Conservation (phyloP, 2,113 vertebrate species). For the Brachypodius melanocephalos region DNA sequence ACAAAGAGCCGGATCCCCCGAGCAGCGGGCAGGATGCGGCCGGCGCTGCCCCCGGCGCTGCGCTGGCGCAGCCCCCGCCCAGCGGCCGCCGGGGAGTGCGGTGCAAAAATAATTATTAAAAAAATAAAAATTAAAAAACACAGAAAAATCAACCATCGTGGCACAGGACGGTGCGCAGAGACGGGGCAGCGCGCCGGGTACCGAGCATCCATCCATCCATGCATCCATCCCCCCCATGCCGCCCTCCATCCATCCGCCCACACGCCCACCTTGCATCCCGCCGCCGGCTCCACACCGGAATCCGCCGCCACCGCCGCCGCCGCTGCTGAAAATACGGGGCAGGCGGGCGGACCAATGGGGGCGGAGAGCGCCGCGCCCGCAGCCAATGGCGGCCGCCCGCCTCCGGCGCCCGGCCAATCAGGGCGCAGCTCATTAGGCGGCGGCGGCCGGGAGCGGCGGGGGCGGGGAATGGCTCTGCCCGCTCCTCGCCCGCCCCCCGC, state of each 20-base stretch:
- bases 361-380: not conserved
- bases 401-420: conserved; percentile 66
- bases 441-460: not conserved
- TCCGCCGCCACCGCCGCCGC: not conserved
- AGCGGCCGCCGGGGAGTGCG: not conserved
- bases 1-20: not conserved
- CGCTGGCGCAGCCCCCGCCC: not conserved
- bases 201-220: not conserved
- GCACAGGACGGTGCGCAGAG: not conserved
- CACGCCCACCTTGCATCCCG: conserved; percentile 77
- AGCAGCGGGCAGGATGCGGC: not conserved
- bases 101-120: not conserved
- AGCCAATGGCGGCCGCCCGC: not conserved
- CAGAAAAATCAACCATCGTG: not conserved
- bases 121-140: not conserved
- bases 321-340: conserved; percentile 64
- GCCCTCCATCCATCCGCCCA: not conserved
- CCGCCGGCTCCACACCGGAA: conserved; percentile 67
- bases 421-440: conserved; percentile 40
- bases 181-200: not conserved
- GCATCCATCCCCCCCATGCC: not conserved
- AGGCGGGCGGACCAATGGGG: conserved; percentile 67
- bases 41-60: not conserved
- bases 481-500: not conserved
- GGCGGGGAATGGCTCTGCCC: not conserved